Evolutionary conservation across 2,797 vertebrate genomes (phyloP).

Genomic region (Halcyon chelicuti): DNA sequence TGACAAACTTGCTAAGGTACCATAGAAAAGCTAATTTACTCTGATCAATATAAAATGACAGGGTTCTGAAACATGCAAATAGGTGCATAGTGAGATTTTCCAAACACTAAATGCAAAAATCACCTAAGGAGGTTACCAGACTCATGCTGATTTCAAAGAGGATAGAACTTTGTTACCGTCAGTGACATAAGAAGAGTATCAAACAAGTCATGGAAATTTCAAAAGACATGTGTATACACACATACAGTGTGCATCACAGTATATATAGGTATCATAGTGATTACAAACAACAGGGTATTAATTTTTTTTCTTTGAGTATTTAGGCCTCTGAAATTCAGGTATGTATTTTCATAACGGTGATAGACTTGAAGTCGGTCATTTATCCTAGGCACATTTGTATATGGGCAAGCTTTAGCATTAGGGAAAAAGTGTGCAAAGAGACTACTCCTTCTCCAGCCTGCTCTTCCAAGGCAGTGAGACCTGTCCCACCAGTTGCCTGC

Average conservation of each 20-base stretch:
- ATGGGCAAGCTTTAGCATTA: background rate
- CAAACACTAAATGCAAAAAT: background rate
- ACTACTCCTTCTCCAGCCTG: background rate
- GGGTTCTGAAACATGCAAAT: background rate
- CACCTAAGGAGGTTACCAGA: background rate
- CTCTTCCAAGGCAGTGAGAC: background rate
- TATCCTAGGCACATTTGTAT: background rate
- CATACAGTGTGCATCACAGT: background rate
- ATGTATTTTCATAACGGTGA: background rate
- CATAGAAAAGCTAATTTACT: background rate
- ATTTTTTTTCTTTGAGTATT: background rate
- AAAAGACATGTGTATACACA: rapidly evolving
- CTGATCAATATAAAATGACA: background rate
- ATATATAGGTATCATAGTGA: background rate
- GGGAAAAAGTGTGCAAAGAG: background rate
- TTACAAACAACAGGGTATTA: background rate
- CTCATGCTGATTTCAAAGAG: background rate
- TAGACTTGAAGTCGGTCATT: background rate
- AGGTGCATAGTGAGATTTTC: background rate
- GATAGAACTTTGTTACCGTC: background rate
- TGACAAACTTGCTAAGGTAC: background rate
- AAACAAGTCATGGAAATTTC: background rate
- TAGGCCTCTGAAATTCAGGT: background rate
- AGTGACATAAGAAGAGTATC: background rate
- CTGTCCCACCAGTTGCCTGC: background rate